Evolutionary conservation across 2,797 vertebrate species (phyloP).

Genomic region (Champsocephalus gunnari): DNA sequence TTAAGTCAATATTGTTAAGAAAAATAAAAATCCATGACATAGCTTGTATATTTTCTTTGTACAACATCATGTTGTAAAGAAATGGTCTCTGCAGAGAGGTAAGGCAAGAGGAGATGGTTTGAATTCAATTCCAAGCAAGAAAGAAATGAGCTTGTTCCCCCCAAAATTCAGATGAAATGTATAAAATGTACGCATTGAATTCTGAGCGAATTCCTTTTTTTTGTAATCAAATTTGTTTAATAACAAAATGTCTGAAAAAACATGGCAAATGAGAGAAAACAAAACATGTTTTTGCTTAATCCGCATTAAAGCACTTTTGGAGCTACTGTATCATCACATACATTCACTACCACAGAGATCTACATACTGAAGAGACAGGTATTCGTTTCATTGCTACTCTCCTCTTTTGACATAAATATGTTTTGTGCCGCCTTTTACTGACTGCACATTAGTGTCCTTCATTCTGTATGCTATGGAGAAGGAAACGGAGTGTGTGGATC

Average conservation of each 20-base stretch:
- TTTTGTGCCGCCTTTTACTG: conserved; percentile 55
- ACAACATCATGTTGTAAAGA: conserved; percentile 60
- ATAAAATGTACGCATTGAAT: conserved; percentile 76
- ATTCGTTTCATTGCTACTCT: conserved; percentile 30
- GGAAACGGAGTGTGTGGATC: conserved; percentile 25
- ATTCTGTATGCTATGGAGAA: conserved; percentile 29
- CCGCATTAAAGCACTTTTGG: conserved; percentile 72
- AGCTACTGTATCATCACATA: conserved; percentile 63
- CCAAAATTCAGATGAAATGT: conserved; percentile 72
- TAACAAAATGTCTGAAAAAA: conserved; percentile 62
- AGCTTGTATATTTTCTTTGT: conserved; percentile 57
- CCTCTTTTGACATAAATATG: conserved; percentile 69
- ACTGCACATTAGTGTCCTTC: conserved; percentile 39
- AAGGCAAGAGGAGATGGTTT: conserved; percentile 73
- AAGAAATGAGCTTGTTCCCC: conserved; percentile 45
- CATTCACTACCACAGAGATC: conserved; percentile 66
- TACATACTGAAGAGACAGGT: conserved; percentile 32
- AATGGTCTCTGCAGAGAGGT: conserved; percentile 63
- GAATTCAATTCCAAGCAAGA: conserved; percentile 62
- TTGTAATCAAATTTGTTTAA: conserved; percentile 62
- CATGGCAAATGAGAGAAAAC: conserved; percentile 55
- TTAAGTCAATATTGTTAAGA: conserved; percentile 72
- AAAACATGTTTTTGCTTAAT: conserved; percentile 50
- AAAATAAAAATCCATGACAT: conserved; percentile 56
- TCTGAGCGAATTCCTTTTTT: conserved; percentile 66